Evolutionary conservation across 2,888 invertebrate species (phyloP), one percentile per base, ranked within the genome.

Genomic region (Amorpha juglandis): DNA sequence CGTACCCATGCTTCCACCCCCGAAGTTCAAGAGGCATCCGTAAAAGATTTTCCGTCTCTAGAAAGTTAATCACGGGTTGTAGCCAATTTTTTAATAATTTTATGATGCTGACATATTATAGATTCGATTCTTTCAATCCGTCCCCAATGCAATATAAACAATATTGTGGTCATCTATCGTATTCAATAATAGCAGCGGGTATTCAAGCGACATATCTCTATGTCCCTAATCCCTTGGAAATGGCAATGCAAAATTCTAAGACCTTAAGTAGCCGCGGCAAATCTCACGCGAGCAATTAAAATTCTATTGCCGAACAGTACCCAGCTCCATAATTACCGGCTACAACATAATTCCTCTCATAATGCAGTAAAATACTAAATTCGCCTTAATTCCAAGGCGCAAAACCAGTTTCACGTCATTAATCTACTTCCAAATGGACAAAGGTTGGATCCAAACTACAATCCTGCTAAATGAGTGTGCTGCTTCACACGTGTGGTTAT

Each of bases 341-440:
- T 58, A 58, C 58, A 58, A 58, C 58, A 58, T 58, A 58, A 58
- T 58, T 58, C 58, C 58, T 58, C 42, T 38, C 58, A 58, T 58
- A 58, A 58, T 21, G 58, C 58, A 58, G 42, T 58, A 58, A 58
- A 53, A 58, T 58, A 58, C 58, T 58, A 58, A 58, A 58, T 58
- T 38, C 38, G 42, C 58, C 58, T 42, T 58, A 58, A 58, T 55
- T 58, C 58, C 19, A n/a, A 42, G 58, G 38, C 58, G 58, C 19
- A 4, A 12, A 58, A 58, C 58, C 58, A 16, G 58, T 58, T 58
- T 16, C 9, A 11, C 9, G 42, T 58, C 58, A 58, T 58, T 58
- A 58, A 58, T 58, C 58, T 42, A 58, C 42, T 38, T 16, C 42
- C 6, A 19, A n/a, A 42, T n/a, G 11, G 16, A 16, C 38, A 12